Conservation (phyloP, 2,113 vertebrate genomes). For the Dendrocopos noguchii region DNA sequence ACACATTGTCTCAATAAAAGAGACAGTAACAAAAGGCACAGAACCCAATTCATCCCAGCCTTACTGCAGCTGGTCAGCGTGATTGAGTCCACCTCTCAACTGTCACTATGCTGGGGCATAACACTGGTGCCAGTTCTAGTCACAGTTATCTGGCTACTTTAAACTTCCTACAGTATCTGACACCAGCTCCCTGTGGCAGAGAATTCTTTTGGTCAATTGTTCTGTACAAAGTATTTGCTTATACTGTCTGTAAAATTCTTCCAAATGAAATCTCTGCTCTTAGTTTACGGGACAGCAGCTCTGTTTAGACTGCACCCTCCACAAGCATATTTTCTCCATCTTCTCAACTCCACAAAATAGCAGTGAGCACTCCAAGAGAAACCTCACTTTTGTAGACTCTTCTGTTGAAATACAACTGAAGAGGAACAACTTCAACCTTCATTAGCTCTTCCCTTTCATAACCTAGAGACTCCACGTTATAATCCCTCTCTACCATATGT, state of each 20-base stretch:
- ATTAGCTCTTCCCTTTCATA: not conserved
- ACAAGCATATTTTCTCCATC: rapidly evolving
- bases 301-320: not conserved
- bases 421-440: not conserved
- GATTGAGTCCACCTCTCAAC: not conserved
- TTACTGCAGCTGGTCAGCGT: rapidly evolving
- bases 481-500: not conserved
- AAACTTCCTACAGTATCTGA: not conserved
- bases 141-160: not conserved
- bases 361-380: not conserved
- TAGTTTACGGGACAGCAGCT: not conserved
- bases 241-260: not conserved
- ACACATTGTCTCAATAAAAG: not conserved
- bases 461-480: not conserved
- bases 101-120: not conserved
- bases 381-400: not conserved
- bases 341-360: not conserved
- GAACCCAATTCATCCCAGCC: not conserved
- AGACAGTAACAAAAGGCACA: not conserved
- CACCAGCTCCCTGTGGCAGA: not conserved
- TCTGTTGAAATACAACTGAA: not conserved
- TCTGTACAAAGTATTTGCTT: not conserved
- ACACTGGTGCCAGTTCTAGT: not conserved
- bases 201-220: not conserved
- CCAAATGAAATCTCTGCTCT: not conserved